Evolutionary conservation across 2,888 invertebrate species (phyloP).

Genomic region (Phyto melanocephala): DNA sequence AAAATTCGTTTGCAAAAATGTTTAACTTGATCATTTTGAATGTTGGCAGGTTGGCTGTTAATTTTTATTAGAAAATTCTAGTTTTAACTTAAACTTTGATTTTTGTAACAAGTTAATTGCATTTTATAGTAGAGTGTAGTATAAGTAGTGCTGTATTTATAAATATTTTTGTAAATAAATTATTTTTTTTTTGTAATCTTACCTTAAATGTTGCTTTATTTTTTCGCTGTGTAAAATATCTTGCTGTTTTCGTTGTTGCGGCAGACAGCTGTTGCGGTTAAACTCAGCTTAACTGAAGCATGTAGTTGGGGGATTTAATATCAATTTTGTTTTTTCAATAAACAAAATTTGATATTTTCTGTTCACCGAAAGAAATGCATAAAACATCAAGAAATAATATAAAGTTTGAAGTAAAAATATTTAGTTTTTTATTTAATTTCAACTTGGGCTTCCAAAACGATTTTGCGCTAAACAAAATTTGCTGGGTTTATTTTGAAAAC

Average conservation of each 20-base stretch:
- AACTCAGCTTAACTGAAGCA: slow-evolving; percentile 50
- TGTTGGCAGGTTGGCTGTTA: not conserved
- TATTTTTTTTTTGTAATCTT: slow-evolving; percentile 27
- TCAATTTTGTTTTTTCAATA: slow-evolving; percentile 38
- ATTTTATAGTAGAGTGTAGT: not conserved
- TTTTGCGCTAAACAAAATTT: slow-evolving; percentile 60
- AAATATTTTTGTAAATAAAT: not conserved
- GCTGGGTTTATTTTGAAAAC: slow-evolving; percentile 59
- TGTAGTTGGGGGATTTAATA: slow-evolving; percentile 40
- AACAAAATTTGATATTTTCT: slow-evolving; percentile 52
- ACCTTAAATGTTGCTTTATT: slow-evolving; percentile 42
- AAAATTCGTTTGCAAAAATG: slow-evolving; percentile 18
- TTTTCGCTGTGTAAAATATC: slow-evolving; percentile 1
- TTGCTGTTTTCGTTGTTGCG: not conserved
- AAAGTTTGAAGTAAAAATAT: slow-evolving; percentile 18
- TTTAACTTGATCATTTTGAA: slow-evolving; percentile 15
- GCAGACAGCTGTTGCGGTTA: slow-evolving; percentile 25
- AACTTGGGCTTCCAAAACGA: slow-evolving; percentile 56
- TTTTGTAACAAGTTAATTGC: not conserved
- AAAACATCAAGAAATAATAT: slow-evolving; percentile 23
- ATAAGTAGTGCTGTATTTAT: not conserved
- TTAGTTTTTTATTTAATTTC: not conserved
- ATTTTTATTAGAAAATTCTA: not conserved
- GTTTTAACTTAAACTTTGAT: slow-evolving; percentile 20
- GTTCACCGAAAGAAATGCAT: slow-evolving; percentile 15